Conservation (phyloP, 2,797 vertebrate species). For the Bryconaethiops microstoma region DNA sequence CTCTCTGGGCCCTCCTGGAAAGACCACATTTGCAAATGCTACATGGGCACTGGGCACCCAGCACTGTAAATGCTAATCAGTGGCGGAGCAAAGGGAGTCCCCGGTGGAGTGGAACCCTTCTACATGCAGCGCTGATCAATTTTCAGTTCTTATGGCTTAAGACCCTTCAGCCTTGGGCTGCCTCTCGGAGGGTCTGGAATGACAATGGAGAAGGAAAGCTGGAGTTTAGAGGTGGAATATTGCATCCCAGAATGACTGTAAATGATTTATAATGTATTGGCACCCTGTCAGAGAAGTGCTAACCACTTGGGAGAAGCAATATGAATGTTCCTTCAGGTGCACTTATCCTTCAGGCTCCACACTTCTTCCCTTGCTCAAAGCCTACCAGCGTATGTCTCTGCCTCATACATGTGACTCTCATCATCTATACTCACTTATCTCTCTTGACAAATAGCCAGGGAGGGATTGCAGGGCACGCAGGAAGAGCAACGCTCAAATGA, state of each 20-base stretch:
- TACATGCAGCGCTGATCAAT: constrained; percentile 74
- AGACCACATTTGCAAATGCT: constrained; percentile 63
- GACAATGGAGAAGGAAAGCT: constrained; percentile 71
- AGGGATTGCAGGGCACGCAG: background rate
- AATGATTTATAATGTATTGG: constrained; percentile 83
- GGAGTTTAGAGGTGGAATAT: constrained; percentile 76
- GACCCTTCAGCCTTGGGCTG: constrained; percentile 58
- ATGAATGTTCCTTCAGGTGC: constrained; percentile 72
- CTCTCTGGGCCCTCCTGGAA: constrained; percentile 59
- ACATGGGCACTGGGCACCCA: constrained; percentile 53
- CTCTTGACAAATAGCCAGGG: constrained; percentile 42
- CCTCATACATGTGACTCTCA: constrained; percentile 45
- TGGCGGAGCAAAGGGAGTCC: constrained; percentile 54
- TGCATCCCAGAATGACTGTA: constrained; percentile 78
- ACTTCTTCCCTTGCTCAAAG: constrained; percentile 55
- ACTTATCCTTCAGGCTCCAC: constrained; percentile 63
- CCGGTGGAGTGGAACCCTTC: constrained; percentile 42
- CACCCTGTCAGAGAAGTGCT: constrained; percentile 64
- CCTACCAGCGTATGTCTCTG: constrained; percentile 47
- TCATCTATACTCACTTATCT: constrained; percentile 54
- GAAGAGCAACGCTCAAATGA: background rate
- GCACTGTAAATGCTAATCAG: constrained; percentile 76
- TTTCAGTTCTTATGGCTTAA: constrained; percentile 80
- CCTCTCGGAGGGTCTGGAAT: constrained; percentile 57
- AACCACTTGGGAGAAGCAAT: constrained; percentile 73